These are phyloP conservation scores for Lasioglossum malachurum DNA, from an alignment of 2,888 invertebrate genomes.

Conservation along the genomic window DNA sequence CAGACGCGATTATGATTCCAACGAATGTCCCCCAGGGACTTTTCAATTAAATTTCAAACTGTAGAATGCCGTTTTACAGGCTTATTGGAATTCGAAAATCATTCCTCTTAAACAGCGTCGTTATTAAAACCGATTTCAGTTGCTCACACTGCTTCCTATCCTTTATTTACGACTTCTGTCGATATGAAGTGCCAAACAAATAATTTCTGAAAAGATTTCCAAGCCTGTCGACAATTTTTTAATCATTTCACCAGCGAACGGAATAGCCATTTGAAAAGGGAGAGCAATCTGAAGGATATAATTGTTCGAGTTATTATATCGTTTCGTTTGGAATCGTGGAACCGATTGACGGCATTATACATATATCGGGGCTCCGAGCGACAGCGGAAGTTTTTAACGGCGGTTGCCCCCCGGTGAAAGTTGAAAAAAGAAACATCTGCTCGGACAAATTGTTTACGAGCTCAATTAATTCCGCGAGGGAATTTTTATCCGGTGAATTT, in stretches of 20 bases:
- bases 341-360: neutral
- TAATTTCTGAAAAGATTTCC: neutral
- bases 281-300: neutral
- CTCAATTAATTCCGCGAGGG: constrained; percentile 21
- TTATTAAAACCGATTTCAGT: neutral
- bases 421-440: constrained; percentile 1
- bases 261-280: neutral
- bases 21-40: neutral
- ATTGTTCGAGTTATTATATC: neutral
- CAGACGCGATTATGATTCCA: neutral
- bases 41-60: constrained; percentile 1
- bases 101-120: neutral
- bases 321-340: neutral
- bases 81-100: neutral
- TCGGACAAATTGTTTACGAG: constrained; percentile 27
- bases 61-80: neutral
- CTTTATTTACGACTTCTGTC: neutral
- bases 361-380: neutral
- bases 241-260: neutral
- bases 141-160: neutral
- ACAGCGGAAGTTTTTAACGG: neutral
- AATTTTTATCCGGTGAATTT: constrained; percentile 37
- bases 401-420: neutral
- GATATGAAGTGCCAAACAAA: too few species aligned
- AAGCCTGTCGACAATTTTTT: neutral